phyloP scores from a whole-genome alignment of 2,797 vertebrate genomes.

The Apodemus agrarius region DNA sequence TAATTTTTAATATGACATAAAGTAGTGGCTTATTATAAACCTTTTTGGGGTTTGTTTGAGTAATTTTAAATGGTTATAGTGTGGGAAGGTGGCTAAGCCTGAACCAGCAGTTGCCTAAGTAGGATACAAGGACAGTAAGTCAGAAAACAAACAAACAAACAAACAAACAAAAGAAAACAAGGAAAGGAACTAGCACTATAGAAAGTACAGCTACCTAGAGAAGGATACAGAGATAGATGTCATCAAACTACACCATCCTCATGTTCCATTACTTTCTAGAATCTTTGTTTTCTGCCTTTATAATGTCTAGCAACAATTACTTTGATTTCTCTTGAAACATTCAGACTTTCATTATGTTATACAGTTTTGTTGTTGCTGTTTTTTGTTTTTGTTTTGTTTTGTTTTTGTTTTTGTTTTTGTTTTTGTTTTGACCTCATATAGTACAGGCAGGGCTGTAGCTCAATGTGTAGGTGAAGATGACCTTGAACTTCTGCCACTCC shows the following conservation, averaged over 20 bases:
- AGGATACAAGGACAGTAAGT: not conserved
- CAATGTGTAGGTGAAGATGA: not conserved
- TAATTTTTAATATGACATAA: slow-evolving; percentile 35
- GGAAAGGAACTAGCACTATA: not conserved
- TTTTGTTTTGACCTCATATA: not conserved
- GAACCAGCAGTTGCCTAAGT: not conserved
- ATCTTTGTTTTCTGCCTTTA: not conserved
- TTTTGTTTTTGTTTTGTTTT: too few relatives aligned
- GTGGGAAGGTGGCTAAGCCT: not conserved
- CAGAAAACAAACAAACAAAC: not conserved
- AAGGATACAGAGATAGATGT: not conserved
- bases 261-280: not conserved
- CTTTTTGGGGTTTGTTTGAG: not conserved
- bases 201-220: not conserved
- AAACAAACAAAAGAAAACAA: not conserved
- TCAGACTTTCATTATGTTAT: not conserved
- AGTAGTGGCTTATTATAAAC: slow-evolving; percentile 48
- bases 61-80: slow-evolving; percentile 36
- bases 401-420: too few relatives aligned
- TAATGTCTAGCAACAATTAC: not conserved
- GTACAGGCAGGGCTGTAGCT: not conserved
- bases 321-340: not conserved
- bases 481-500: not conserved
- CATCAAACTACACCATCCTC: not conserved
- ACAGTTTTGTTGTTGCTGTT: not conserved